These are phyloP conservation scores for Vesta saturnalis DNA, from an alignment of 2,888 invertebrate genomes.

Conservation along the genomic window DNA sequence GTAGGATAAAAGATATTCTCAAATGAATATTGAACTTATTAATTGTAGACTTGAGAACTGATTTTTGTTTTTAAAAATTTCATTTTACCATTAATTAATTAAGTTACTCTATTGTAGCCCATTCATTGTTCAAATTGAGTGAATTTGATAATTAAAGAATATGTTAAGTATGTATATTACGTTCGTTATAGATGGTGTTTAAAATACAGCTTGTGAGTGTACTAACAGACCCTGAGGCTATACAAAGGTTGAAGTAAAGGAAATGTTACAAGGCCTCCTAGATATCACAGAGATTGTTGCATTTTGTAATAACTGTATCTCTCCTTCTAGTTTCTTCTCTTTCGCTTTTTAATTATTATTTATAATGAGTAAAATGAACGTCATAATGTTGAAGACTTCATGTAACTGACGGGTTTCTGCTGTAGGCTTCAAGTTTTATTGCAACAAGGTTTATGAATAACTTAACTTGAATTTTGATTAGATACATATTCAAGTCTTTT, in stretches of 20 bases:
- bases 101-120: too few species aligned
- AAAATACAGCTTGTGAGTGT: slow-evolving; percentile 31
- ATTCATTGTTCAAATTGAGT: too few species aligned
- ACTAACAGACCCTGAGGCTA: slow-evolving; percentile 52
- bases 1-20: background rate
- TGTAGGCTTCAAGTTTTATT: slow-evolving; percentile 47
- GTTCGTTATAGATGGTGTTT: background rate
- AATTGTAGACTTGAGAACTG: too few species aligned
- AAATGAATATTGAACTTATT: background rate
- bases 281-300: slow-evolving; percentile 62
- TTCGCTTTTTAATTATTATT: slow-evolving; percentile 54
- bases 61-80: background rate
- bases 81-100: too few species aligned
- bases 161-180: background rate
- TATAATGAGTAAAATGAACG: slow-evolving; percentile 60
- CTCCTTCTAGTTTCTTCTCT: slow-evolving; percentile 32
- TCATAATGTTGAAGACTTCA: slow-evolving; percentile 58
- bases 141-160: background rate
- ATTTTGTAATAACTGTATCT: slow-evolving; percentile 52
- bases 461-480: slow-evolving; percentile 41
- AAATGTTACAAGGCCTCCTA: slow-evolving; percentile 64
- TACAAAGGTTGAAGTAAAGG: slow-evolving; percentile 60
- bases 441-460: slow-evolving; percentile 51
- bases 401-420: slow-evolving; percentile 60
- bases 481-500: slow-evolving; percentile 22